These are phyloP conservation scores for Lagorchestes hirsutus DNA, from an alignment of 2,797 vertebrate species.

Conservation along the genomic window DNA sequence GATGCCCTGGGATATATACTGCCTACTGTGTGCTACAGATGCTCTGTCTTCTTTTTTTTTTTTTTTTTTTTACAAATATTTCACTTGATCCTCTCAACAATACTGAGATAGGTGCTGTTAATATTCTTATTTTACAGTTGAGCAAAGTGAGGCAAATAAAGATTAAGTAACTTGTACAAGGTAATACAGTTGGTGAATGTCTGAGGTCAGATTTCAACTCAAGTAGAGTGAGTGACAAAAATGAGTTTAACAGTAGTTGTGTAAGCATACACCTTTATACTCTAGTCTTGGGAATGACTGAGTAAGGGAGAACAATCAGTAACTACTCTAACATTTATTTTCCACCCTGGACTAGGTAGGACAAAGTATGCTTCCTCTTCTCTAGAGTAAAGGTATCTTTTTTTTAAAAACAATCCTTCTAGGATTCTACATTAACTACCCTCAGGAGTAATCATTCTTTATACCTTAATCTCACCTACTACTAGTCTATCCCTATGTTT, in stretches of 20 bases:
- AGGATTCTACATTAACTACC: neutral
- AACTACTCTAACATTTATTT: neutral
- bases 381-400: neutral
- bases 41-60: neutral
- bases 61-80: neutral
- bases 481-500: too few species aligned
- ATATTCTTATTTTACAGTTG: neutral
- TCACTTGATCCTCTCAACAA: neutral
- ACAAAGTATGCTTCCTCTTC: neutral
- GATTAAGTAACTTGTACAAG: neutral
- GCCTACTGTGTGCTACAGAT: neutral
- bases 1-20: neutral
- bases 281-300: neutral
- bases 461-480: neutral
- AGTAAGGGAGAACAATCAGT: neutral
- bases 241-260: neutral
- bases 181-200: neutral
- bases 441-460: neutral
- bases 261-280: neutral
- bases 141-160: neutral
- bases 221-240: neutral
- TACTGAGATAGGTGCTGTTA: neutral
- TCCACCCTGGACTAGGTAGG: neutral
- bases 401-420: too few species aligned
- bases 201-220: too few species aligned